These are phyloP conservation scores for Momotus momota DNA, from an alignment of 2,797 vertebrate genomes.

Conservation along the genomic window DNA sequence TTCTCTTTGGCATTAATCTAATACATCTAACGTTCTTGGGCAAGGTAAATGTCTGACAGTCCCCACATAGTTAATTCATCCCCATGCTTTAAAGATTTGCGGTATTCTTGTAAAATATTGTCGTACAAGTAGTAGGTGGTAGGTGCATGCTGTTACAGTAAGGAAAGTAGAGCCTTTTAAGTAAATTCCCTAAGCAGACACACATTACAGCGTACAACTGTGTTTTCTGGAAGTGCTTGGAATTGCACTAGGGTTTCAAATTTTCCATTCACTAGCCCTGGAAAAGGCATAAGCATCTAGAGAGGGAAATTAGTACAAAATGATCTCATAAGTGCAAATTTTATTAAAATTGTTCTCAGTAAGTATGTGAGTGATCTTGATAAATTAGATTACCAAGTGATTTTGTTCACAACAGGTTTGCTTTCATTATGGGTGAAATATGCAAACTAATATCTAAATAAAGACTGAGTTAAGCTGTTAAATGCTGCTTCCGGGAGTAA, in stretches of 20 bases:
- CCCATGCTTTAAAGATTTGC: neutral
- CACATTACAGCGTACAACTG: neutral
- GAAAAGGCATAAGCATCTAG: neutral
- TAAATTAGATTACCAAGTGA: conserved; percentile 20
- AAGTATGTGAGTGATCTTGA: neutral
- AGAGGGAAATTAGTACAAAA: conserved; percentile 25
- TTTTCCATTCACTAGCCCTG: neutral
- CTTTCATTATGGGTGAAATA: conserved; percentile 36
- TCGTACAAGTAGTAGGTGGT: conserved; percentile 27
- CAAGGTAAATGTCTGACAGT: conserved; percentile 16
- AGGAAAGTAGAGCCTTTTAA: conserved; percentile 12
- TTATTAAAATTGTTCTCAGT: conserved; percentile 34
- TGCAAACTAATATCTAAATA: conserved; percentile 47
- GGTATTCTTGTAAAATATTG: conserved; percentile 20
- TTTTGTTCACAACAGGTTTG: conserved; percentile 8
- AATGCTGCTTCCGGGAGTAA: conserved; percentile 28
- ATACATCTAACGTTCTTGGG: neutral
- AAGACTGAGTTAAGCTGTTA: conserved; percentile 41
- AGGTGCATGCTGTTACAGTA: conserved; percentile 1
- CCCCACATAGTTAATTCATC: neutral
- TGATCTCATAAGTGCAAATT: conserved; percentile 20
- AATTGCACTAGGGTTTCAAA: neutral
- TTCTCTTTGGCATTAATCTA: neutral
- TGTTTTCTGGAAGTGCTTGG: neutral
- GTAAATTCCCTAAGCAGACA: conserved; percentile 1